A percentile compares a stretch with the other conserved stretches of the same genome.
These are phyloP conservation scores for Phoebastria nigripes DNA, from an alignment of 2,797 vertebrate species.

Conservation along the genomic window DNA sequence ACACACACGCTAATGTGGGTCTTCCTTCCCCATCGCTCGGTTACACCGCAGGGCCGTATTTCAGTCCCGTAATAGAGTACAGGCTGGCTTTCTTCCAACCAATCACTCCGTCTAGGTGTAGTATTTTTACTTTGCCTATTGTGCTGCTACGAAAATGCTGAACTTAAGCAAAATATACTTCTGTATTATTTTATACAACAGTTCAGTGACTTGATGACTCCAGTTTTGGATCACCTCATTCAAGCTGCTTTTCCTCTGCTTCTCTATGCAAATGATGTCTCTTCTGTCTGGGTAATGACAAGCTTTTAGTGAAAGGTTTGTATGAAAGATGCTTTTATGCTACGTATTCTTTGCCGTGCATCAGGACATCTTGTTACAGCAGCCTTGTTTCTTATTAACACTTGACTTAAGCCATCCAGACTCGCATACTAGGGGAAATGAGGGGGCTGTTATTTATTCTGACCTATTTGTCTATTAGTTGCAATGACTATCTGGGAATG, in stretches of 20 bases:
- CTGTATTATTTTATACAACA: neutral
- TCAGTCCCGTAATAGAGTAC: neutral
- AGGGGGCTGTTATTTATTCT: slow-evolving; percentile 44
- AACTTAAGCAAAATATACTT: neutral
- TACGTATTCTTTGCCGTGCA: neutral
- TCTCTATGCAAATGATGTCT: slow-evolving; percentile 41
- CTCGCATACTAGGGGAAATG: neutral
- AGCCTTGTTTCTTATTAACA: slow-evolving; percentile 33
- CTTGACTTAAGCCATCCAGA: neutral
- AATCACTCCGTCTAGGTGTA: neutral
- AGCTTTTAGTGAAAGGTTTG: slow-evolving; percentile 28
- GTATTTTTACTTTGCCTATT: neutral
- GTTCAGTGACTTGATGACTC: neutral
- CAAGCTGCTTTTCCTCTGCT: slow-evolving; percentile 4
- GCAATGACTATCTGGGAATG: slow-evolving; percentile 38
- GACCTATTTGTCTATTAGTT: slow-evolving; percentile 41
- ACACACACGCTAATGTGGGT: rapidly evolving
- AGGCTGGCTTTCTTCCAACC: neutral
- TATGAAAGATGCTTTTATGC: slow-evolving; percentile 18
- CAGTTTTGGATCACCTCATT: slow-evolving; percentile 15
- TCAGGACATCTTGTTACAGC: slow-evolving; percentile 10
- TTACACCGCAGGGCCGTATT: neutral
- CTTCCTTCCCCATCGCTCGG: neutral
- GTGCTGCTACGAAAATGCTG: neutral
- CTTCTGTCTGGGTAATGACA: slow-evolving; percentile 37